Conservation (phyloP, 1,140 invertebrate genomes). For the Acromyrmex charruanus region DNA sequence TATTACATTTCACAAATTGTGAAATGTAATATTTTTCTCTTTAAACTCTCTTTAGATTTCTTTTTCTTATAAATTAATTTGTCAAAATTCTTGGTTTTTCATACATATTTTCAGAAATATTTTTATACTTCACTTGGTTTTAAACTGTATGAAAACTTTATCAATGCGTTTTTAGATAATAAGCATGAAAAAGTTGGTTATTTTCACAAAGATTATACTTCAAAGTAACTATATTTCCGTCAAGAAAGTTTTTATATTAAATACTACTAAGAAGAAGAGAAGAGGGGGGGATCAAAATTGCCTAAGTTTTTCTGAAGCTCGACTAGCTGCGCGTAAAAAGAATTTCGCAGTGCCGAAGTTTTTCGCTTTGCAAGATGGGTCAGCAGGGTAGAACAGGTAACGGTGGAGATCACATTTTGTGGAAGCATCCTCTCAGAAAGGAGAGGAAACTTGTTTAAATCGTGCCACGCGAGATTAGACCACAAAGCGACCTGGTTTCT, state of each 20-base stretch:
- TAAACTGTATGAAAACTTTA: neutral
- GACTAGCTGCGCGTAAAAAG: slow-evolving; percentile 9
- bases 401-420: slow-evolving; percentile 15
- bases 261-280: neutral
- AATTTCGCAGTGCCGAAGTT: slow-evolving; percentile 24
- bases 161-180: neutral
- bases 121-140: neutral
- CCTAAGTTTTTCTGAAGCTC: slow-evolving; percentile 30
- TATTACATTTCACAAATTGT: neutral
- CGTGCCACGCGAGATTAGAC: slow-evolving; percentile 52
- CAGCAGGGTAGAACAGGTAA: slow-evolving; percentile 7
- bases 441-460: slow-evolving; percentile 56
- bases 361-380: slow-evolving; percentile 5
- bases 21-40: too few species aligned
- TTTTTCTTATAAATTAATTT: too few species aligned
- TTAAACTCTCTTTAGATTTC: too few species aligned
- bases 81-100: too few species aligned
- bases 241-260: slow-evolving; percentile 61
- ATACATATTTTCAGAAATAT: too few species aligned
- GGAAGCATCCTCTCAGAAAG: slow-evolving; percentile 11
- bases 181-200: slow-evolving; percentile 1
- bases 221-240: neutral
- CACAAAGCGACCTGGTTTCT: slow-evolving; percentile 37
- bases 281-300: slow-evolving; percentile 35
- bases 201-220: slow-evolving; percentile 5